phyloP scores from a whole-genome alignment of 2,797 vertebrate species.

The Anguilla megastoma region DNA sequence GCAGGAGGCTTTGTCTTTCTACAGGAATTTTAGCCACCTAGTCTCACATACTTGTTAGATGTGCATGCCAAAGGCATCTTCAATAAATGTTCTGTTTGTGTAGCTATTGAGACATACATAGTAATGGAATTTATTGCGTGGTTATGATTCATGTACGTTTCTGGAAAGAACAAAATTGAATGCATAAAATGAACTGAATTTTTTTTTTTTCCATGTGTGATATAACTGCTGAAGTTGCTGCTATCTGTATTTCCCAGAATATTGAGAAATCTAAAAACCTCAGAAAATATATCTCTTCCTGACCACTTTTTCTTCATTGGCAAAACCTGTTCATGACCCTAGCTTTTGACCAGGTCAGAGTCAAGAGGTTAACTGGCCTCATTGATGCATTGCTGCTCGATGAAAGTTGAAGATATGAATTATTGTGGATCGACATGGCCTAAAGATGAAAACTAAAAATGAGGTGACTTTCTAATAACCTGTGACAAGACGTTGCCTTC shows the following conservation, averaged over 20 bases:
- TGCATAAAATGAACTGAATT: not conserved
- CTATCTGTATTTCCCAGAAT: not conserved
- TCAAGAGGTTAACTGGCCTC: not conserved
- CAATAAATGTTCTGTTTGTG: not conserved
- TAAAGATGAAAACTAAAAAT: not conserved
- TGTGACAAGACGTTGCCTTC: not conserved
- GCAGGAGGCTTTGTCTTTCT: not conserved
- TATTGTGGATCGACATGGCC: not conserved
- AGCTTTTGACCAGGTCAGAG: not conserved
- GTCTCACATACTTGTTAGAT: not conserved
- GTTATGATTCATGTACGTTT: not conserved
- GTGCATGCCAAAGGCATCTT: constrained; percentile 5
- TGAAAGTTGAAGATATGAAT: not conserved
- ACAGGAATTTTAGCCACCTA: not conserved
- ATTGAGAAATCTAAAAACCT: not conserved
- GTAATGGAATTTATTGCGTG: not conserved
- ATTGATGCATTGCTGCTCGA: not conserved
- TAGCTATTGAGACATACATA: not conserved
- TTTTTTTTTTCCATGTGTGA: not conserved
- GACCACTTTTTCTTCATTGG: not conserved
- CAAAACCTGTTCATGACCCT: not conserved
- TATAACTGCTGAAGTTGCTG: not conserved
- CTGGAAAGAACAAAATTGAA: not conserved
- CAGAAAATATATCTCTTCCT: not conserved
- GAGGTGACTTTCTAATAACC: not conserved